These are phyloP conservation scores for Volucella bombylans DNA, from an alignment of 2,888 invertebrate genomes.

Conservation along the genomic window DNA sequence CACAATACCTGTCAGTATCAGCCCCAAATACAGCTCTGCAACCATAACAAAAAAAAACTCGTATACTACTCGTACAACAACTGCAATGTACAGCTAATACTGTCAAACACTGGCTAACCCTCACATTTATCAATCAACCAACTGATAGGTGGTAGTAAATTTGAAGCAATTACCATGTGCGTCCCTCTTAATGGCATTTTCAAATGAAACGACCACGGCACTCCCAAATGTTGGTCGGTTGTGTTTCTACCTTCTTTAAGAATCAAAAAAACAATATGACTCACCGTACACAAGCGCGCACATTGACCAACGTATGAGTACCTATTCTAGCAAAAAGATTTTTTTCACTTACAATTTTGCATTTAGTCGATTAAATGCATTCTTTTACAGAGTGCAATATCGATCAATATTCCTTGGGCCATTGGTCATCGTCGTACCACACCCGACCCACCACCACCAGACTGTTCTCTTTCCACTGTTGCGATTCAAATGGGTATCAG, in stretches of 20 bases:
- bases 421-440: constrained; percentile 10
- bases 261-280: constrained; percentile 42
- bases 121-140: constrained; percentile 72
- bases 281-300: constrained; percentile 60
- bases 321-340: constrained; percentile 22
- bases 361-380: constrained; percentile 43
- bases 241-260: constrained; percentile 36
- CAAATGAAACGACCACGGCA: constrained; percentile 33
- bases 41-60: not conserved
- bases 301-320: constrained; percentile 61
- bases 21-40: constrained; percentile 35
- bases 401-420: constrained; percentile 68
- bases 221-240: constrained; percentile 49
- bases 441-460: not conserved
- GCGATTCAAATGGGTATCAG: constrained; percentile 48
- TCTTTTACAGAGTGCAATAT: constrained; percentile 56
- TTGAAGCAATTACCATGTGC: constrained; percentile 73
- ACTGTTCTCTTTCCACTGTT: not conserved
- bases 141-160: constrained; percentile 71
- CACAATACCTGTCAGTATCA: constrained; percentile 63
- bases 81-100: constrained; percentile 30
- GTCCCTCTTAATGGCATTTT: constrained; percentile 68
- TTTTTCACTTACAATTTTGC: constrained; percentile 18
- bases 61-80: constrained; percentile 9
- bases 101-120: constrained; percentile 64